A percentile compares a stretch with the other conserved stretches of the same genome.
phyloP scores from a whole-genome alignment of 2,888 invertebrate genomes.

The Trachelus troglodyta region DNA sequence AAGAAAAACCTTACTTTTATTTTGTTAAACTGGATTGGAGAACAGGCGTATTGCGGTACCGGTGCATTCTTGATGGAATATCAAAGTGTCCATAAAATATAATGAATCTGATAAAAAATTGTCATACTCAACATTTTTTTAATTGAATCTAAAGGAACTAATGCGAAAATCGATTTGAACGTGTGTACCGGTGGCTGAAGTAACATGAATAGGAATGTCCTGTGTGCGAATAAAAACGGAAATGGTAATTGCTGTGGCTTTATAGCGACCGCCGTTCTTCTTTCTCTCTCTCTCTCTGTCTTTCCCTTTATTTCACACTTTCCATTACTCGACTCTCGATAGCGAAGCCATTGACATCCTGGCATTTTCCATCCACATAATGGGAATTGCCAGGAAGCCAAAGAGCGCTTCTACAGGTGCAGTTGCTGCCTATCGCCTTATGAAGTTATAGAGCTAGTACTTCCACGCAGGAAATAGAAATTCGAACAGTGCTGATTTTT shows the following conservation, averaged over 20 bases:
- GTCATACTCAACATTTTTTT: background rate
- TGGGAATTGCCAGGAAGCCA: background rate
- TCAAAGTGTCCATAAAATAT: background rate
- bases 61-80: background rate
- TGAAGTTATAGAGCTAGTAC: background rate
- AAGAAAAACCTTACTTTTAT: background rate
- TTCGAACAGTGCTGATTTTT: background rate
- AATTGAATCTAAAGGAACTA: background rate
- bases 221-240: conserved; percentile 39
- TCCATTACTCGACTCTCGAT: background rate
- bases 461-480: background rate
- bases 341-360: background rate
- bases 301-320: background rate
- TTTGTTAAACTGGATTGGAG: background rate
- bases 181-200: conserved; percentile 32
- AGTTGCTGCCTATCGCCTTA: background rate
- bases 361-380: background rate
- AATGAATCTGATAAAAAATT: background rate
- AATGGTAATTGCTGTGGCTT: conserved; percentile 38
- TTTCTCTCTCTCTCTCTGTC: background rate
- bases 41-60: background rate
- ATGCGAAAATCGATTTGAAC: background rate
- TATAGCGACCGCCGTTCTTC: background rate
- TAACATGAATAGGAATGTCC: conserved; percentile 47
- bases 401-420: background rate